Evolutionary conservation across 2,888 invertebrate genomes (phyloP).

Genomic region (Limnephilus auricula): DNA sequence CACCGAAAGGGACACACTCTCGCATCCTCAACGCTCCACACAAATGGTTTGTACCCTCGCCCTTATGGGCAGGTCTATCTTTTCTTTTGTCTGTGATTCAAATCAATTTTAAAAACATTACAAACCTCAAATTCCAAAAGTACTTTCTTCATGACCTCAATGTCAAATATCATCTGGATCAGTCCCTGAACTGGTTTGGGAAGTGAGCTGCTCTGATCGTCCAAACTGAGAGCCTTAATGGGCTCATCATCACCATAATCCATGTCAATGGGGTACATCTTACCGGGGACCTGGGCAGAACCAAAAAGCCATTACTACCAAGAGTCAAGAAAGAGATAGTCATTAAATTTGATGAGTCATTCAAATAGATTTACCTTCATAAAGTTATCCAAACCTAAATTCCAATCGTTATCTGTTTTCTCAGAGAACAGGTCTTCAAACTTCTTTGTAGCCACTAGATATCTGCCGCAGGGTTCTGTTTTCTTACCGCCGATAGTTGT

Average conservation of each 20-base stretch:
- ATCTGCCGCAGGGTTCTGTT: slow-evolving; percentile 75
- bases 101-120: neutral
- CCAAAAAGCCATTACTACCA: neutral
- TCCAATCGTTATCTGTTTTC: slow-evolving; percentile 91
- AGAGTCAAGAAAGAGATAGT: neutral
- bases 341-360: neutral
- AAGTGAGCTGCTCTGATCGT: slow-evolving; percentile 76
- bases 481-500: slow-evolving; percentile 92
- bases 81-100: neutral
- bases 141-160: slow-evolving; percentile 93
- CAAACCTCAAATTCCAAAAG: slow-evolving; percentile 94
- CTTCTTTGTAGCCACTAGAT: slow-evolving; percentile 78
- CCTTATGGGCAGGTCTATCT: no score
- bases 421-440: slow-evolving; percentile 85
- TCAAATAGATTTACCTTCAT: slow-evolving; percentile 74
- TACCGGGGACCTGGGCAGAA: slow-evolving; percentile 79
- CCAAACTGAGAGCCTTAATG: slow-evolving; percentile 71
- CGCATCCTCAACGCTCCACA: no score
- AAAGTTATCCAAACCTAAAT: slow-evolving; percentile 79
- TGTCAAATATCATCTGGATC: slow-evolving; percentile 92
- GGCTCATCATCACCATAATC: slow-evolving; percentile 85
- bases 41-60: no score
- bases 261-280: slow-evolving; percentile 91
- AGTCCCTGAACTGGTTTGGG: slow-evolving; percentile 88
- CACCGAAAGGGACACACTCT: no score